Evolutionary conservation across 2,888 invertebrate species (phyloP).

Genomic region (Slavum lentiscoides): DNA sequence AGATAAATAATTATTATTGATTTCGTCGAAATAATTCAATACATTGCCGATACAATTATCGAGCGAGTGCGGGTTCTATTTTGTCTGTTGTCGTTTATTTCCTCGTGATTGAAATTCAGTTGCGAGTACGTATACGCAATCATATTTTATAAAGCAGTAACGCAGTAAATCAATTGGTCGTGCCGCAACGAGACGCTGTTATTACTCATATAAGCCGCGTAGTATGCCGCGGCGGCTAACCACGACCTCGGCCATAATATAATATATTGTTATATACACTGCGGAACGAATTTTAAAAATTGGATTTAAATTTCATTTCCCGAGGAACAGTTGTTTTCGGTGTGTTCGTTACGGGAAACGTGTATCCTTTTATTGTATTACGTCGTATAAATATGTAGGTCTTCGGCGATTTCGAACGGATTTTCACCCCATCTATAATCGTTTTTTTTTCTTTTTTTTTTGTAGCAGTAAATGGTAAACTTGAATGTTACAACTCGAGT

Average conservation of each 20-base stretch:
- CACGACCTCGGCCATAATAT: not conserved
- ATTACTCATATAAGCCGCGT: not conserved
- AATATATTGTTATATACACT: too few species aligned
- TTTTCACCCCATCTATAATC: too few species aligned
- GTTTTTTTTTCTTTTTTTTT: too few species aligned
- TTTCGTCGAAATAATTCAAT: too few species aligned
- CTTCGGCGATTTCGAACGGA: not conserved
- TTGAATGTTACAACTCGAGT: too few species aligned
- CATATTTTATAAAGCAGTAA: not conserved
- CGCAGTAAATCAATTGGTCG: constrained; percentile 11
- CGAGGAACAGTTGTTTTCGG: not conserved
- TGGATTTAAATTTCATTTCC: constrained; percentile 30
- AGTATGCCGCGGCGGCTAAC: not conserved
- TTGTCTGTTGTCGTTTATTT: not conserved
- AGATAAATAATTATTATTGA: too few species aligned
- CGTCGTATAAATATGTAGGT: too few species aligned
- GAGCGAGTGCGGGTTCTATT: not conserved
- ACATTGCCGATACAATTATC: too few species aligned
- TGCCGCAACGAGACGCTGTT: not conserved
- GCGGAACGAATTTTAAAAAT: not conserved
- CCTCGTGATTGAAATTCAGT: constrained; percentile 17
- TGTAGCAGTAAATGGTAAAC: too few species aligned
- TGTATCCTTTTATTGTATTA: too few species aligned
- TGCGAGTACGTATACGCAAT: constrained; percentile 19
- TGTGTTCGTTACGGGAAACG: not conserved